Evolutionary conservation across 2,113 vertebrate genomes (phyloP).

Genomic region (Cololabis saira): DNA sequence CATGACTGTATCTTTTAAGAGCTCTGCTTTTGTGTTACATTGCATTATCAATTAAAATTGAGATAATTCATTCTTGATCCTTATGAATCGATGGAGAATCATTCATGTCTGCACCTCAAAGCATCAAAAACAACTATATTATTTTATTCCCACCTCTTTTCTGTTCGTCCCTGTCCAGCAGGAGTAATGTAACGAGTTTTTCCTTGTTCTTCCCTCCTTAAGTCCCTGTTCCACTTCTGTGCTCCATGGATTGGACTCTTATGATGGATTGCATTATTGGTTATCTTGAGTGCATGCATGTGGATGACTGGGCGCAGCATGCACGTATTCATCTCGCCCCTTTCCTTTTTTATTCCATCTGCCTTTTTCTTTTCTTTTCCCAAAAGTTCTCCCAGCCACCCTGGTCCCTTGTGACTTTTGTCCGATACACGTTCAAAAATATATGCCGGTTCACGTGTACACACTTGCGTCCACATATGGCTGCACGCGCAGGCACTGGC

Average conservation of each 20-base stretch:
- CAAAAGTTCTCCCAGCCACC: background rate
- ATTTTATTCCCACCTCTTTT: no score
- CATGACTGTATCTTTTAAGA: no score
- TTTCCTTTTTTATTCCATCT: slow-evolving; percentile 26
- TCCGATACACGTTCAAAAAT: slow-evolving; percentile 29
- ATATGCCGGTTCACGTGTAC: slow-evolving; percentile 3
- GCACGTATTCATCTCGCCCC: slow-evolving; percentile 26
- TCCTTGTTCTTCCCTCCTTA: slow-evolving; percentile 16
- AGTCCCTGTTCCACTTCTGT: slow-evolving; percentile 13
- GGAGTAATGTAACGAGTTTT: slow-evolving; percentile 19
- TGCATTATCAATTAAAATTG: no score
- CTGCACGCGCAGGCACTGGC: slow-evolving; percentile 15
- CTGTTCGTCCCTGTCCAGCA: slow-evolving; percentile 6
- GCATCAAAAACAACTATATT: no score
- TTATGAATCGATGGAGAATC: no score
- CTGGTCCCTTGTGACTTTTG: slow-evolving; percentile 22
- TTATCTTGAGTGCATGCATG: slow-evolving; percentile 53
- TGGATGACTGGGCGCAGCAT: slow-evolving; percentile 58
- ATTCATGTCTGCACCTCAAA: no score
- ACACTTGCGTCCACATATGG: slow-evolving; percentile 27
- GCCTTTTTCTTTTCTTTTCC: slow-evolving; percentile 4
- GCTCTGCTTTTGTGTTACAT: no score
- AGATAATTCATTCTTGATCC: no score
- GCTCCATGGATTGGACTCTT: slow-evolving; percentile 49
- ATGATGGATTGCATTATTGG: slow-evolving; percentile 65